Evolutionary conservation across 2,888 invertebrate species (phyloP).

Genomic region (Adela reaumurella): DNA sequence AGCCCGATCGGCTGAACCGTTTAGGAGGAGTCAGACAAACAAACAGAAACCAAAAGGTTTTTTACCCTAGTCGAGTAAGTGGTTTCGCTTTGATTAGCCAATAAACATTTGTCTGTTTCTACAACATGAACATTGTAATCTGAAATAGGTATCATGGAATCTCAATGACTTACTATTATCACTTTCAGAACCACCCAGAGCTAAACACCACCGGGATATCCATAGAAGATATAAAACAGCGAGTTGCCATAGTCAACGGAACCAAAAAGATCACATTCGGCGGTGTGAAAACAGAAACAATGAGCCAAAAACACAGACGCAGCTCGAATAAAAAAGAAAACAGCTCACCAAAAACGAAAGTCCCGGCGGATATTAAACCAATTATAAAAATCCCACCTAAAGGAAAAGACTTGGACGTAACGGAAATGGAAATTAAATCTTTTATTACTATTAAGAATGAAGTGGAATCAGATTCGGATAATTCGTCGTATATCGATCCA

Average conservation of each 20-base stretch:
- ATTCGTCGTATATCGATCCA: slow-evolving; percentile 42
- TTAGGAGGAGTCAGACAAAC: too few relatives aligned
- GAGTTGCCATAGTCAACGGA: slow-evolving; percentile 56
- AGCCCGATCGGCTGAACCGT: too few relatives aligned
- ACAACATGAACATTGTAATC: too few relatives aligned
- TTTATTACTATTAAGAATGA: slow-evolving; percentile 46
- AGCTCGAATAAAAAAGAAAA: slow-evolving; percentile 33
- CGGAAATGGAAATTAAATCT: slow-evolving; percentile 25
- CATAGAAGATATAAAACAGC: slow-evolving; percentile 53
- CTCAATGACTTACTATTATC: too few relatives aligned
- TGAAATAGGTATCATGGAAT: too few relatives aligned
- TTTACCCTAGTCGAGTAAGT: too few relatives aligned
- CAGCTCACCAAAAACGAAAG: slow-evolving; percentile 21
- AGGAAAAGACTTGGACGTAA: slow-evolving; percentile 16
- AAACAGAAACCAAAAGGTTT: too few relatives aligned
- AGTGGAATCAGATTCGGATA: slow-evolving; percentile 47
- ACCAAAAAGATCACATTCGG: slow-evolving; percentile 47
- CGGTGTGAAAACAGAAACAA: slow-evolving; percentile 26
- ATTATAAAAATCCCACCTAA: slow-evolving; percentile 33
- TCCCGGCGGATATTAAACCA: slow-evolving; percentile 10
- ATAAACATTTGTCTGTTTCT: too few relatives aligned
- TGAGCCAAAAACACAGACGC: slow-evolving; percentile 29
- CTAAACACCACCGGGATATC: slow-evolving; percentile 73
- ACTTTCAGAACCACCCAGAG: slow-evolving; percentile 66
- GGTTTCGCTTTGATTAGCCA: too few relatives aligned